Evolutionary conservation across 2,888 invertebrate genomes (phyloP).

Genomic region (Epinotia brunnichana): DNA sequence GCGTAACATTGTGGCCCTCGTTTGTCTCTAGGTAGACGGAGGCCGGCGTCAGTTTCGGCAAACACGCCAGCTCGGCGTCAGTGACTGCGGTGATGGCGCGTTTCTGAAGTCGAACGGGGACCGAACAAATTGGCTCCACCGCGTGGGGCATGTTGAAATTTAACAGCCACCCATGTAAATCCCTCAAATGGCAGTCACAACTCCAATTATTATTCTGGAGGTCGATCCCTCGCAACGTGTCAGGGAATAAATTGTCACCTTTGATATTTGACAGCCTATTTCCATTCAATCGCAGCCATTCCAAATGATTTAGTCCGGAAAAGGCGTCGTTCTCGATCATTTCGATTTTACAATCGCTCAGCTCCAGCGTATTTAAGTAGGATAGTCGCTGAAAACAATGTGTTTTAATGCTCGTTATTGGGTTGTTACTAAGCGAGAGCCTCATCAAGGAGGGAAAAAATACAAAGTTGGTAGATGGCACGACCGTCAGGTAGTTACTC

Average conservation of each 20-base stretch:
- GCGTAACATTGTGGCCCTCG: conserved; percentile 91
- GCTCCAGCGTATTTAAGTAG: conserved; percentile 90
- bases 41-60: conserved; percentile 90
- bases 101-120: conserved; percentile 87
- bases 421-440: conserved; percentile 91
- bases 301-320: conserved; percentile 90
- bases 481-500: conserved; percentile 89
- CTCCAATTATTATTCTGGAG: conserved; percentile 94
- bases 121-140: conserved; percentile 90
- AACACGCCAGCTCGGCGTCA: conserved; percentile 89
- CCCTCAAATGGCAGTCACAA: conserved; percentile 92
- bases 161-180: conserved; percentile 90
- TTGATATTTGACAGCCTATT: conserved; percentile 90
- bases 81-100: conserved; percentile 87
- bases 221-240: conserved; percentile 90
- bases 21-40: conserved; percentile 90
- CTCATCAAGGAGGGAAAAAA: conserved; percentile 93
- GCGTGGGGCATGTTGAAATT: conserved; percentile 90
- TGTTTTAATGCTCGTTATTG: conserved; percentile 88
- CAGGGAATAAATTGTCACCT: conserved; percentile 89
- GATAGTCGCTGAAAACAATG: conserved; percentile 89
- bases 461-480: conserved; percentile 91
- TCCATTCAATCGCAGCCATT: conserved; percentile 92
- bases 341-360: conserved; percentile 91
- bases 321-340: conserved; percentile 91